A percentile compares a stretch with the other conserved stretches of the same genome.
Evolutionary conservation across 2,888 invertebrate genomes (phyloP).

Genomic region (Perizoma flavofasciatum): DNA sequence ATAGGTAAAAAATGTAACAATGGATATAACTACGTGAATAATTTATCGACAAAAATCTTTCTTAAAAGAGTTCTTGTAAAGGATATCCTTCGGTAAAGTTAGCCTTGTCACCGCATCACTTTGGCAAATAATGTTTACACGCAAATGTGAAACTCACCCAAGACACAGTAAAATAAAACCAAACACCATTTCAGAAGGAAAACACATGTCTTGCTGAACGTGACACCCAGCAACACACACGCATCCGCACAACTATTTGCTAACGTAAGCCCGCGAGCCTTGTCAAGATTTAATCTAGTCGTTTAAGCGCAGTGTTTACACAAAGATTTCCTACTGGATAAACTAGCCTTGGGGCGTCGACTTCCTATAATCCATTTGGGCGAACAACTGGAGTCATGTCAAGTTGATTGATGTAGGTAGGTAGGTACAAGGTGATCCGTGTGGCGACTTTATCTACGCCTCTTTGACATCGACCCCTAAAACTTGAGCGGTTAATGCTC

Average conservation of each 20-base stretch:
- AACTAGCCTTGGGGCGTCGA: slow-evolving; percentile 53
- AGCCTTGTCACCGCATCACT: slow-evolving; percentile 71
- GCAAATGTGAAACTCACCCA: slow-evolving; percentile 74
- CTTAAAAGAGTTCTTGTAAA: slow-evolving; percentile 46
- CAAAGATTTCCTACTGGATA: slow-evolving; percentile 35
- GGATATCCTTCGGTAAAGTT: slow-evolving; percentile 61
- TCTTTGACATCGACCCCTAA: slow-evolving; percentile 62
- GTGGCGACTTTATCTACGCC: slow-evolving; percentile 72
- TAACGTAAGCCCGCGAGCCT: slow-evolving; percentile 25
- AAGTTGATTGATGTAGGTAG: slow-evolving; percentile 78
- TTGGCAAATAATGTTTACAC: slow-evolving; percentile 76
- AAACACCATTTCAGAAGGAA: slow-evolving; percentile 26
- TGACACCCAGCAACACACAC: slow-evolving; percentile 14
- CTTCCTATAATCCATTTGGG: slow-evolving; percentile 82
- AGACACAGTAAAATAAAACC: slow-evolving; percentile 36
- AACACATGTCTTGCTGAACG: slow-evolving; percentile 19
- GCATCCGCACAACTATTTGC: slow-evolving; percentile 28
- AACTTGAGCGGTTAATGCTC: slow-evolving; percentile 59
- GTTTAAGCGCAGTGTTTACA: slow-evolving; percentile 29
- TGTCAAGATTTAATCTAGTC: slow-evolving; percentile 30
- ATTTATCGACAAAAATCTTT: slow-evolving; percentile 28
- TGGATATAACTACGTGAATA: background rate
- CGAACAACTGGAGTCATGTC: slow-evolving; percentile 80
- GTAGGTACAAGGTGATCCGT: slow-evolving; percentile 63
- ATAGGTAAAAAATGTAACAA: background rate